Conservation (phyloP, 2,888 invertebrate species). For the Cabera pusaria region DNA sequence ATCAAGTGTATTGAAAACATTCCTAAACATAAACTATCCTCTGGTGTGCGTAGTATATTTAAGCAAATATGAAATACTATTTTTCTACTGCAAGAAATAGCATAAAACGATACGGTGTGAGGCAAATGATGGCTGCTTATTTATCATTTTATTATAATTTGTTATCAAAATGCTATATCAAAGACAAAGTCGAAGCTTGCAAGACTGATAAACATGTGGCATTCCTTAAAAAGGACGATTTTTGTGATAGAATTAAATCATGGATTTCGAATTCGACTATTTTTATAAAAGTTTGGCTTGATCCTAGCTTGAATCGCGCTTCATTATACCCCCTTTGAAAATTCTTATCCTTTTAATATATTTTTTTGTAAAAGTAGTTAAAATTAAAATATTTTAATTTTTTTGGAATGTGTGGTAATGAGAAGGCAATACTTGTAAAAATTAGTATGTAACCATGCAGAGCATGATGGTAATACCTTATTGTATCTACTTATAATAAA, state of each 20-base stretch:
- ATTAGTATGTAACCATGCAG: constrained; percentile 33
- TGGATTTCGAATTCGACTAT: constrained; percentile 63
- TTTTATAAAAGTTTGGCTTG: constrained; percentile 57
- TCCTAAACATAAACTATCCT: too few relatives aligned
- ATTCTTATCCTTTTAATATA: too few relatives aligned
- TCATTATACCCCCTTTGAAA: neutral
- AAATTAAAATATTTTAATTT: too few relatives aligned
- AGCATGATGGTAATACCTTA: constrained; percentile 42
- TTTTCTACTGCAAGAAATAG: constrained; percentile 32
- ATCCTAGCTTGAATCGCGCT: constrained; percentile 35
- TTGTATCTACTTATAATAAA: neutral
- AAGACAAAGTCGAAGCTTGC: constrained; percentile 66
- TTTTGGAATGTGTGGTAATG: constrained; percentile 25
- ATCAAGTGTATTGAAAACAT: too few relatives aligned
- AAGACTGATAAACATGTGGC: constrained; percentile 69
- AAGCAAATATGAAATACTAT: constrained; percentile 26
- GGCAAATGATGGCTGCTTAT: constrained; percentile 17
- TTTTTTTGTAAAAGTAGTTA: too few relatives aligned
- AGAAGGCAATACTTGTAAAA: constrained; percentile 38
- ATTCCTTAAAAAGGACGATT: constrained; percentile 70
- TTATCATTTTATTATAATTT: constrained; percentile 19
- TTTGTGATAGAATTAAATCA: constrained; percentile 56
- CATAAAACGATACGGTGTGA: constrained; percentile 5
- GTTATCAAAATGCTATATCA: constrained; percentile 35
- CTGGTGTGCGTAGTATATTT: too few relatives aligned